Evolutionary conservation across 2,797 vertebrate genomes (phyloP).

Genomic region (Syngnathus acus): DNA sequence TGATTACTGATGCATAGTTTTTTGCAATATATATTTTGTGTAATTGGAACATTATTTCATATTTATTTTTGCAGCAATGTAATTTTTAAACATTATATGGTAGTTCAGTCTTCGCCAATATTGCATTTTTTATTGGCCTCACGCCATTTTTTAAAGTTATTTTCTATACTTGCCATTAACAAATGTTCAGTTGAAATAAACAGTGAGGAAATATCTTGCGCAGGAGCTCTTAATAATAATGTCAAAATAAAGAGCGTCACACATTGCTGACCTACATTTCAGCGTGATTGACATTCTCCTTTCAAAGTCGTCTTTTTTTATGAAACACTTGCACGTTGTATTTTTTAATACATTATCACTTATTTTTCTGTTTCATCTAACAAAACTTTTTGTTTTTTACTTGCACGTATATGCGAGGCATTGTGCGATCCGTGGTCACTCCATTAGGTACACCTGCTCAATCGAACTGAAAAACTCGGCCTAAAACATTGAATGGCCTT

Average conservation of each 20-base stretch:
- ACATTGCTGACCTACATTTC: slow-evolving; percentile 3
- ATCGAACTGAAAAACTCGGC: background rate
- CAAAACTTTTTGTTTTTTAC: background rate
- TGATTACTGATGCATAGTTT: background rate
- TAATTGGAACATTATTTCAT: background rate
- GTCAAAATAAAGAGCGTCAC: background rate
- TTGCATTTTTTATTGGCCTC: background rate
- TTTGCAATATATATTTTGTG: background rate
- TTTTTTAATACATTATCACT: background rate
- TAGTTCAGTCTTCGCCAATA: background rate
- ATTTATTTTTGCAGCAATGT: background rate
- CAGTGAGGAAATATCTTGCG: background rate
- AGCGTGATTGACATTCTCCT: background rate
- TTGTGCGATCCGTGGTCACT: background rate
- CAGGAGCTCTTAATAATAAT: background rate
- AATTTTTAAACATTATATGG: background rate
- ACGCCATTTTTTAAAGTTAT: background rate
- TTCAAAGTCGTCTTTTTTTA: too few relatives aligned
- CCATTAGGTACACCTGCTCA: background rate
- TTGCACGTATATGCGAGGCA: background rate
- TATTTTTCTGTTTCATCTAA: background rate
- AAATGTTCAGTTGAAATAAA: background rate
- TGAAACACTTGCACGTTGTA: too few relatives aligned
- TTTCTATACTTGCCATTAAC: background rate
- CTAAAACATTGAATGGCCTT: background rate